Base-by-base conservation (phyloP, 2,113 vertebrate species). In the Sisor rabdophorus region DNA sequence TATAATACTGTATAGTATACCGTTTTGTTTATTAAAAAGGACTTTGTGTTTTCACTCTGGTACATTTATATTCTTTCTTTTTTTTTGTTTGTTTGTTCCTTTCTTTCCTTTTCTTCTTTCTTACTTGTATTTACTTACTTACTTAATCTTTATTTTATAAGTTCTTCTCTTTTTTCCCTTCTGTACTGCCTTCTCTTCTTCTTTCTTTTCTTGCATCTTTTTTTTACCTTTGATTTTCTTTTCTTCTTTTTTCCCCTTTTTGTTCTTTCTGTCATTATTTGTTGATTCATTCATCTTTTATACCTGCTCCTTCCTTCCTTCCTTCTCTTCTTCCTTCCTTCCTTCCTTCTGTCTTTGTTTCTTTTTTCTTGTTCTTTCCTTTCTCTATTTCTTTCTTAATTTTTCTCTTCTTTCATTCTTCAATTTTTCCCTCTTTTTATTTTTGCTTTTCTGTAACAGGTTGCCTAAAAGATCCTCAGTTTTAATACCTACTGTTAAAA, bases 281-380 rank as follows among this genome's bases (percentile, higher is more conserved):
- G n/a, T n/a, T n/a, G n/a, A n/a, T n/a, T n/a, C n/a, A n/a, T 36
- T 36, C 7, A 36, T 36, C 7, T 36, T 7, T 36, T 36, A 36
- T 36, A 36, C 32, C n/a, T n/a, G n/a, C n/a, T n/a, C n/a, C n/a
- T n/a, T n/a, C n/a, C n/a, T 36, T 36, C 7, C 32, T 36, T 36
- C 7, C 32, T 11, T 47, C 32, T 54, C 24, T 59, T 16, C 50
- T 32, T 48, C 19, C 13, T 36, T 64, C 47, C 30, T 16, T 32
- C 72, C 53, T 50, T 55, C 53, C 28, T 28, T 63, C 53, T 58
- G n/a, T 63, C 12, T 40, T 11, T 22, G 60, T 65, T 12, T 40
- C 44, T 69, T 44, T 74, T 11, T 60, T 28, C 74, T 11, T 59
- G 17, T 68, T 7, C 61, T 28, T 74, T 6, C 58, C 30, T 58